phyloP scores from a whole-genome alignment of 2,888 invertebrate species.

The Morpho helenor region DNA sequence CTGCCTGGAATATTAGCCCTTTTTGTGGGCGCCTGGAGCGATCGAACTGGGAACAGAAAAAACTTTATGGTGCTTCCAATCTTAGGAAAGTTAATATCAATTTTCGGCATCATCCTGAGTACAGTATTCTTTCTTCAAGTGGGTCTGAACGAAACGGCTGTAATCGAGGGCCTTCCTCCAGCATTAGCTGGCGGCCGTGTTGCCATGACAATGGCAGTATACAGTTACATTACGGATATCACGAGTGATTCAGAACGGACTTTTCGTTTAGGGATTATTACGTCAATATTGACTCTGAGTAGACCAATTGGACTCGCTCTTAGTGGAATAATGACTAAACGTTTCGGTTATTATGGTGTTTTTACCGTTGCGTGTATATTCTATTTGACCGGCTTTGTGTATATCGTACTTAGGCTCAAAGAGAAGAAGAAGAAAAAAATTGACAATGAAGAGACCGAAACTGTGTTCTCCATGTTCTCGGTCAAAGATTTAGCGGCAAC shows the following conservation, averaged over 20 bases:
- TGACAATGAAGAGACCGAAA: slow-evolving; percentile 46
- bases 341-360: slow-evolving; percentile 71
- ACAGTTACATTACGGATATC: slow-evolving; percentile 81
- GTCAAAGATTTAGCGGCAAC: slow-evolving; percentile 66
- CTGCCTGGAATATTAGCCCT: slow-evolving; percentile 77
- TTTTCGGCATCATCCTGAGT: slow-evolving; percentile 76
- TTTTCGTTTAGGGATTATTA: slow-evolving; percentile 80
- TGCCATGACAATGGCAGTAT: slow-evolving; percentile 80
- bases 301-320: slow-evolving; percentile 75
- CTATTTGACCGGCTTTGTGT: slow-evolving; percentile 64
- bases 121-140: slow-evolving; percentile 79
- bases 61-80: slow-evolving; percentile 80
- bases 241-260: slow-evolving; percentile 80
- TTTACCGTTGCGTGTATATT: slow-evolving; percentile 65
- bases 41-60: slow-evolving; percentile 79
- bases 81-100: slow-evolving; percentile 75
- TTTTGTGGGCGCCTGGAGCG: slow-evolving; percentile 82
- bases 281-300: slow-evolving; percentile 72
- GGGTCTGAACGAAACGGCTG: slow-evolving; percentile 74
- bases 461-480: slow-evolving; percentile 54
- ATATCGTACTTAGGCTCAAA: slow-evolving; percentile 62
- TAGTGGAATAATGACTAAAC: slow-evolving; percentile 74
- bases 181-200: slow-evolving; percentile 81
- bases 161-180: slow-evolving; percentile 78
- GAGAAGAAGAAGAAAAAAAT: slow-evolving; percentile 54